Base-by-base conservation (phyloP, 2,888 invertebrate genomes). In the Caenorhabditis sp. region DNA sequence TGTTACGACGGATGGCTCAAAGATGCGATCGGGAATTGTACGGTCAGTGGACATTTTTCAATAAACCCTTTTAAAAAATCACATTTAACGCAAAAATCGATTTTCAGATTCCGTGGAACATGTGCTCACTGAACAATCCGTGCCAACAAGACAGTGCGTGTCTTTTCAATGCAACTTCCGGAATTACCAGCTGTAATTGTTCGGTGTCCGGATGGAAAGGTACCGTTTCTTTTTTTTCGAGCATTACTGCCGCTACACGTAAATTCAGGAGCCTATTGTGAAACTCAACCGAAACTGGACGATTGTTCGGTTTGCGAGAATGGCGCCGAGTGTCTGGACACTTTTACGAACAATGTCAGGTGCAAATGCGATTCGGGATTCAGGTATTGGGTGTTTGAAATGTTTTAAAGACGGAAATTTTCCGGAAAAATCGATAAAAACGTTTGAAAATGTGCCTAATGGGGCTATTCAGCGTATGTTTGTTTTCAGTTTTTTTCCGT, bases 91-190 rank as follows among this genome's bases (percentile, higher is more conserved):
- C n/a, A n/a, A n/a, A n/a, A n/a, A n/a, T n/a, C 4, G 17, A 32
- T 5, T 45, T 39, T 53, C 45, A 72, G 71, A 22, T 72, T 17
- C n/a, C 2, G 11, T 48, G 48, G 50, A 39, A 68, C 37, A 37
- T 58, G 15, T 75, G 75, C 15, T 5, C 11, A 11, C 6, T 68
- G 15, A 75, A 75, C 37, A 61, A 75, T 52, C 62, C 56, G 4
- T 75, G 75, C 27, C 75, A 75, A 37, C 75, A 74, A 24, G 13
- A 26, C 15, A 41, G 56, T 17, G 22, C 9, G 0, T 75, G 75
- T 26, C 24, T 3, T 17, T 63, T 48, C 30, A 17, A 71, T 26
- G 4, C 2, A 15, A 5, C 2, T 1, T 7, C 39, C 20, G 65
- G 58, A 48, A 17, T 24, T 11, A 20, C 35, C 8, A 65, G 2